Evolutionary conservation across 1,140 invertebrate genomes (phyloP).

Genomic region (Drosophila funebris): DNA sequence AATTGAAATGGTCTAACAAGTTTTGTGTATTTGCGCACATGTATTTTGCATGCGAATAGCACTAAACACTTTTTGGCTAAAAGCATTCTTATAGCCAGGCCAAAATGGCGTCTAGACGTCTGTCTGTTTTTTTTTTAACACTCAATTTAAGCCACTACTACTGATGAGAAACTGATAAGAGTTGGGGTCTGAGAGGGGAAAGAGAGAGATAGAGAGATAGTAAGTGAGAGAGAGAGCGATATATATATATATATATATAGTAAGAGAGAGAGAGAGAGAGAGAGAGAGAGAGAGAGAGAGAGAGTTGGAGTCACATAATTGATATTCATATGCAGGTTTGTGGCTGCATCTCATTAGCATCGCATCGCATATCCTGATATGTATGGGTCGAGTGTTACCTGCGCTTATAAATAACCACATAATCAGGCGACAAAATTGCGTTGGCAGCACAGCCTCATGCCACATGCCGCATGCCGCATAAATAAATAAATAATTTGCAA

Average conservation of each 20-base stretch:
- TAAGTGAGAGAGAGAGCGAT: too few species aligned
- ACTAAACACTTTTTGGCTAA: slow-evolving; percentile 28
- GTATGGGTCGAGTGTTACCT: slow-evolving; percentile 33
- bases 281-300: not conserved
- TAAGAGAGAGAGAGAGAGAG: not conserved
- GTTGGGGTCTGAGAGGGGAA: not conserved
- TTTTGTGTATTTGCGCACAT: slow-evolving; percentile 5
- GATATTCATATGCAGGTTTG: slow-evolving; percentile 74
- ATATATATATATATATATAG: too few species aligned
- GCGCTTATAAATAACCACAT: slow-evolving; percentile 77
- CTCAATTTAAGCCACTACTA: not conserved
- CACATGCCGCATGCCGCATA: slow-evolving; percentile 57
- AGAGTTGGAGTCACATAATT: slow-evolving; percentile 39
- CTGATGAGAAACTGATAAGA: not conserved
- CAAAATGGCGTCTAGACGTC: slow-evolving; percentile 28
- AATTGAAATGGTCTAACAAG: not conserved
- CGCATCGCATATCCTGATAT: slow-evolving; percentile 43
- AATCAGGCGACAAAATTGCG: slow-evolving; percentile 71
- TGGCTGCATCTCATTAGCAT: slow-evolving; percentile 71
- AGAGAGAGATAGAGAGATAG: not conserved
- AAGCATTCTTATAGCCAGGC: slow-evolving; percentile 10
- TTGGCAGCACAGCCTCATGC: slow-evolving; percentile 3
- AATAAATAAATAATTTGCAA: slow-evolving; percentile 81
- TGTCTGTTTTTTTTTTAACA: slow-evolving; percentile 5
- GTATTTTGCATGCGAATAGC: slow-evolving; percentile 24